Percentiles rank a stretch among this genome's conserved stretches.
These are phyloP conservation scores for Pygoscelis antarcticus DNA, from an alignment of 2,113 vertebrate genomes.

Conservation along the genomic window DNA sequence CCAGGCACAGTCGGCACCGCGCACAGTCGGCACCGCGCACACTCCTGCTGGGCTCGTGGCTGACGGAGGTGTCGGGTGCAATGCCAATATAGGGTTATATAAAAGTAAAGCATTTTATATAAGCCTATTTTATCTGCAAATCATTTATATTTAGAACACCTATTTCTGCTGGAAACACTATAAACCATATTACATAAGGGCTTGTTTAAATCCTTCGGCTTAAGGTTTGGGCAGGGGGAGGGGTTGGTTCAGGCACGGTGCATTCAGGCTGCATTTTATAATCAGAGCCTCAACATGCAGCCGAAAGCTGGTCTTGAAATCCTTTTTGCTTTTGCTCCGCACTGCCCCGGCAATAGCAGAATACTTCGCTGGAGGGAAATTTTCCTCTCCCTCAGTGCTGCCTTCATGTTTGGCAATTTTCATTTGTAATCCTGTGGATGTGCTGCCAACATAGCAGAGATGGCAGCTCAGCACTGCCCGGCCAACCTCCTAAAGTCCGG, in stretches of 20 bases:
- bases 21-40: fast-evolving
- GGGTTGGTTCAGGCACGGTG: not conserved
- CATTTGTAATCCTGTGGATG: not conserved
- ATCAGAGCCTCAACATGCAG: not conserved
- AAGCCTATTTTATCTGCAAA: constrained; percentile 61
- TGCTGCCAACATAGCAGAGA: not conserved
- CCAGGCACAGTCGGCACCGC: not conserved
- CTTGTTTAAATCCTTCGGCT: constrained; percentile 59
- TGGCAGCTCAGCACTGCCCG: not conserved
- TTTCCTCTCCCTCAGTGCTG: not conserved
- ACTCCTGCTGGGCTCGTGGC: fast-evolving
- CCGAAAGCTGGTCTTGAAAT: not conserved
- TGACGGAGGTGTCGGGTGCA: not conserved
- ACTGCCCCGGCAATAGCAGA: not conserved
- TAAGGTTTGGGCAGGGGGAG: constrained; percentile 39
- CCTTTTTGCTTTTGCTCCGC: not conserved
- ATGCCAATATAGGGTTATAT: constrained; percentile 2
- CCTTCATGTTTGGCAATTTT: not conserved
- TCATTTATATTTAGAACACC: constrained; percentile 64
- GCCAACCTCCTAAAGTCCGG: fast-evolving
- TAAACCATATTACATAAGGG: constrained; percentile 49
- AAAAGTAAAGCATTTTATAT: constrained; percentile 46
- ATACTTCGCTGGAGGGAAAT: not conserved
- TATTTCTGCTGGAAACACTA: constrained; percentile 60
- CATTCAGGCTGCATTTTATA: not conserved